Percentiles rank a stretch among this genome's conserved stretches.
Evolutionary conservation across 2,888 invertebrate species (phyloP).

Genomic region (Phorcus lineatus): DNA sequence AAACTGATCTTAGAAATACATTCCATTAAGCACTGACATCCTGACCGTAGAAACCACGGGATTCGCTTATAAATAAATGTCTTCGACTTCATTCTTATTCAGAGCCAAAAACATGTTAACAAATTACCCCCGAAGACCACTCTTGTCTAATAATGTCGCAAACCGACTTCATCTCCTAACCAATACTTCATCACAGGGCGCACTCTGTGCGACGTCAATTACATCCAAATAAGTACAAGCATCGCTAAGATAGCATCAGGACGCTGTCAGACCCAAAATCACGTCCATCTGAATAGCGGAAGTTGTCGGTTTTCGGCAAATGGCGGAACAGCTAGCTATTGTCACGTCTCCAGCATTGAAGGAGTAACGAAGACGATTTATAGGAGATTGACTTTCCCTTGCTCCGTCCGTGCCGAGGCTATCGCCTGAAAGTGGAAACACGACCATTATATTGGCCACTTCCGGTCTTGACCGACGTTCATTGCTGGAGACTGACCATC

Average conservation of each 20-base stretch:
- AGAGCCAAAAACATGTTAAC: too few species aligned
- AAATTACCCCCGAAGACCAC: too few species aligned
- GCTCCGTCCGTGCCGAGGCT: background rate
- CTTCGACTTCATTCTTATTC: too few species aligned
- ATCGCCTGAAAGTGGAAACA: background rate
- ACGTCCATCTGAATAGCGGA: conserved; percentile 21
- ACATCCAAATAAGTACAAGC: conserved; percentile 5
- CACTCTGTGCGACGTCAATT: background rate
- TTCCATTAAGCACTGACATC: too few species aligned
- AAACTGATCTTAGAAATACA: too few species aligned
- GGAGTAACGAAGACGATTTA: background rate
- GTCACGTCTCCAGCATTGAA: conserved; percentile 15
- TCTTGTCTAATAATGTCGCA: too few species aligned
- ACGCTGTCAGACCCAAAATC: background rate
- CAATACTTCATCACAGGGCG: background rate
- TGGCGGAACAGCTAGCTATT: background rate
- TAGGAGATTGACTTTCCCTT: background rate
- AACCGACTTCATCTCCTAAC: too few species aligned
- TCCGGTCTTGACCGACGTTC: background rate
- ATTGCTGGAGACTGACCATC: background rate
- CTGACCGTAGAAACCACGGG: too few species aligned
- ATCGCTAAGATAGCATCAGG: background rate
- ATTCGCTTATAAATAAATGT: too few species aligned
- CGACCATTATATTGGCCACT: conserved; percentile 20
- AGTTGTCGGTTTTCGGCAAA: conserved; percentile 18